Evolutionary conservation across 2,113 vertebrate species (phyloP), one percentile per base, ranked within the genome.

Genomic region (Datnioides undecimradiatus): DNA sequence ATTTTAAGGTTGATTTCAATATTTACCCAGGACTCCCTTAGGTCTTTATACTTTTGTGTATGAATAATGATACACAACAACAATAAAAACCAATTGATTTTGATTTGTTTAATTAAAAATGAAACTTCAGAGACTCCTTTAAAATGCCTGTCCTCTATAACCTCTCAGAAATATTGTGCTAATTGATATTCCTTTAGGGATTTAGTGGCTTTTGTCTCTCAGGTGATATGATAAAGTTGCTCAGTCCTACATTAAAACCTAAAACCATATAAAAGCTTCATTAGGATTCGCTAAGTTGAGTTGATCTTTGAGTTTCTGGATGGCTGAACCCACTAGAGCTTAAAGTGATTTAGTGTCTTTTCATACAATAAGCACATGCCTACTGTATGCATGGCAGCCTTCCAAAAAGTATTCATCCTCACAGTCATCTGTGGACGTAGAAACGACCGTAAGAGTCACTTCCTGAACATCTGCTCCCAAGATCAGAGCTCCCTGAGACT

Each of bases 381-480:
- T 25, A 75, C 43, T 74, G 23, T 65, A 83, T 54, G 38, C 55
- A 31, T 82, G 82, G 73, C 83, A 58, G 36, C 70, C 17, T 29
- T 88, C 78, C 74, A 78, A 52, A 65, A 75, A 51, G 4, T 21
- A 58, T 73, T 77, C 41, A 45, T 91, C 72, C 67, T 57, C 68
- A 67, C 33, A 31, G 82, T 90, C 83, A 76, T 91, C 80, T 79
- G 75, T 70, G 82, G 85, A 91, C 87, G 65, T 86, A 82, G 72
- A 73, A 45, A 83, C 36, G 73, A 83, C 76, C 88, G 81, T 90
- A 87, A 87, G 80, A 87, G 84, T 73, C 74, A 90, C 87, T 93
- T 94, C 93, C 94, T 92, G 90, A 90, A 95, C 94, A 95, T 93
- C 93, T 95, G 94, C 82, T 94, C 80, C 64, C 73, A 87, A 87